A percentile compares a stretch with the other conserved stretches of the same genome.
Evolutionary conservation across 2,888 invertebrate genomes (phyloP).

Genomic region (Oscheius sp.): DNA sequence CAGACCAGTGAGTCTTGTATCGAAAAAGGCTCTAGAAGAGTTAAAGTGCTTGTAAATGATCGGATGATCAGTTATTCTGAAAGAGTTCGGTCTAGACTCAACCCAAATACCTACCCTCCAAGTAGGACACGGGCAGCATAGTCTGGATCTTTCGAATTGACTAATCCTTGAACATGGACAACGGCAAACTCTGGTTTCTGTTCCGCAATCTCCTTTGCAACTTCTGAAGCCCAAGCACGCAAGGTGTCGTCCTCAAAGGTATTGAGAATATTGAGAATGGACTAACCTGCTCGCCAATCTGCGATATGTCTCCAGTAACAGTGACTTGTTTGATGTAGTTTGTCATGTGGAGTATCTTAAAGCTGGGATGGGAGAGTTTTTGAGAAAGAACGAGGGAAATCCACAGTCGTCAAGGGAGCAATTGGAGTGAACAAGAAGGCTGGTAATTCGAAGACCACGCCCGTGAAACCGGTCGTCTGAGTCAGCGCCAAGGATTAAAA

Average conservation of each 20-base stretch:
- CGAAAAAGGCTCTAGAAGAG: constrained; percentile 57
- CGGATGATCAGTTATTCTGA: constrained; percentile 57
- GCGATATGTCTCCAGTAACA: constrained; percentile 60
- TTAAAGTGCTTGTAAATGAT: constrained; percentile 54
- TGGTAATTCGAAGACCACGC: constrained; percentile 30
- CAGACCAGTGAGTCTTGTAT: constrained; percentile 60
- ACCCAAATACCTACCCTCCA: constrained; percentile 41
- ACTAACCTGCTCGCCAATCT: constrained; percentile 52
- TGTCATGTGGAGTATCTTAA: constrained; percentile 16
- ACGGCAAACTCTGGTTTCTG: constrained; percentile 61
- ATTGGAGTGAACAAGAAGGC: not conserved
- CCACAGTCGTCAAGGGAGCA: too few species aligned
- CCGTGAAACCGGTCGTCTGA: constrained; percentile 32
- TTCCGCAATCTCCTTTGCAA: constrained; percentile 62
- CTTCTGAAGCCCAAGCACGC: constrained; percentile 56
- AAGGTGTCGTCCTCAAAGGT: constrained; percentile 51
- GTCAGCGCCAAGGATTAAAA: constrained; percentile 31
- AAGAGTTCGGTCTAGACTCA: constrained; percentile 8
- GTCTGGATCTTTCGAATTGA: constrained; percentile 53
- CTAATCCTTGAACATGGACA: constrained; percentile 61
- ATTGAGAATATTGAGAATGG: not conserved
- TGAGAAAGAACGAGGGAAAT: not conserved
- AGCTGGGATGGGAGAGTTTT: not conserved
- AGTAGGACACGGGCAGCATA: constrained; percentile 50
- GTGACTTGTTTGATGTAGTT: constrained; percentile 65